These are phyloP conservation scores for Branchipolynoe longqiensis DNA, from an alignment of 2,888 invertebrate genomes.

Conservation along the genomic window DNA sequence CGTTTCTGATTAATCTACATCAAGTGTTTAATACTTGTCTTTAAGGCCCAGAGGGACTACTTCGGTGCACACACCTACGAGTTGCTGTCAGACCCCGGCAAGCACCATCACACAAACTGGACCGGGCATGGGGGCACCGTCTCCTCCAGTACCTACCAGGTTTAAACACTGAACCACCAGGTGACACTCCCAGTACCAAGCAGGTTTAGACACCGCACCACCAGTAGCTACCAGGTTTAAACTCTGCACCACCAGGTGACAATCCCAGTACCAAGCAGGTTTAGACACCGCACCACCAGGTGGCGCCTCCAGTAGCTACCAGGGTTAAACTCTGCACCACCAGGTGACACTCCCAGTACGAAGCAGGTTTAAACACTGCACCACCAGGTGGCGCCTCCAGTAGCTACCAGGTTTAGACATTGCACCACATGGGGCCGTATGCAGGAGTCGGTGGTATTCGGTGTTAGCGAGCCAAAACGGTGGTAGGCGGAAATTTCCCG, in stretches of 20 bases:
- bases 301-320: too few species aligned
- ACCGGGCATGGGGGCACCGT: slow-evolving; percentile 92
- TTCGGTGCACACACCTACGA: slow-evolving; percentile 99
- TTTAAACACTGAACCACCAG: slow-evolving; percentile 65
- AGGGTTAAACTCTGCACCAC: background rate
- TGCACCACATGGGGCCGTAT: background rate
- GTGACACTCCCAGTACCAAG: background rate
- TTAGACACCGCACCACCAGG: background rate
- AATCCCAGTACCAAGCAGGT: background rate
- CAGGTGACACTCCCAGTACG: background rate
- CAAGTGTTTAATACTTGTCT: too few species aligned
- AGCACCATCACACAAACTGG: slow-evolving; percentile 98
- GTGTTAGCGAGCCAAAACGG: too few species aligned
- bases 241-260: background rate
- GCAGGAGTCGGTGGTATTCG: too few species aligned
- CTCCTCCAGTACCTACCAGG: slow-evolving; percentile 80
- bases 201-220: background rate
- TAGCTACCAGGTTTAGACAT: background rate
- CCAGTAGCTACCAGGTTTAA: too few species aligned
- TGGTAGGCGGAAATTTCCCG: too few species aligned
- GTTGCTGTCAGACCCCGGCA: slow-evolving; percentile 91
- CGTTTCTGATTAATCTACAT: too few species aligned
- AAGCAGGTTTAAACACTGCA: background rate
- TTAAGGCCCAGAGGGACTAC: slow-evolving; percentile 95
- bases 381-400: background rate